Evolutionary conservation across 2,113 vertebrate genomes (phyloP).

Genomic region (Ptyas mucosa): DNA sequence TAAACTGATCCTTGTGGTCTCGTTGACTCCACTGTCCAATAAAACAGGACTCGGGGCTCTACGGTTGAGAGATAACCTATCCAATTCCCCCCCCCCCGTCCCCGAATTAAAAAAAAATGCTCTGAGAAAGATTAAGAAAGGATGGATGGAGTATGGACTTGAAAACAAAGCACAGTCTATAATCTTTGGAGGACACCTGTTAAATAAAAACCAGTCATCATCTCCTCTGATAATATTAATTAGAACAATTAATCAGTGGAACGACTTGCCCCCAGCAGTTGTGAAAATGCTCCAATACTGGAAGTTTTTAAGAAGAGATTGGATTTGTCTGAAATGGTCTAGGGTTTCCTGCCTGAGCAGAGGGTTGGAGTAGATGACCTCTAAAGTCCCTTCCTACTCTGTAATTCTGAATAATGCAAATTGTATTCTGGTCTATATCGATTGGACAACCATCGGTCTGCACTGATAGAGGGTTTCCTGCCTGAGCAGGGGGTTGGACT

Average conservation of each 20-base stretch:
- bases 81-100: not conserved
- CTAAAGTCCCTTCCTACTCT: no score
- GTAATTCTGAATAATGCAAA: no score
- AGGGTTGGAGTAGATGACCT: no score
- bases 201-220: not conserved
- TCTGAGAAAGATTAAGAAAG: not conserved
- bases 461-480: not conserved
- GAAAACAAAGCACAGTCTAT: not conserved
- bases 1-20: slow-evolving; percentile 21
- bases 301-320: no score
- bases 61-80: not conserved
- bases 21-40: slow-evolving; percentile 65
- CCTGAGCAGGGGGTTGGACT: no score
- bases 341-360: no score
- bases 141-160: not conserved
- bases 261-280: no score
- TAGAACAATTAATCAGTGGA: not conserved
- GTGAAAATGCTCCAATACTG: no score
- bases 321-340: no score
- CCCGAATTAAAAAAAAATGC: not conserved
- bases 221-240: not conserved
- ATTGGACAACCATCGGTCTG: not conserved
- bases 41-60: not conserved
- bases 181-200: not conserved
- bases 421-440: no score